phyloP scores from a whole-genome alignment of 2,113 vertebrate species.

The Istiophorus platypterus region DNA sequence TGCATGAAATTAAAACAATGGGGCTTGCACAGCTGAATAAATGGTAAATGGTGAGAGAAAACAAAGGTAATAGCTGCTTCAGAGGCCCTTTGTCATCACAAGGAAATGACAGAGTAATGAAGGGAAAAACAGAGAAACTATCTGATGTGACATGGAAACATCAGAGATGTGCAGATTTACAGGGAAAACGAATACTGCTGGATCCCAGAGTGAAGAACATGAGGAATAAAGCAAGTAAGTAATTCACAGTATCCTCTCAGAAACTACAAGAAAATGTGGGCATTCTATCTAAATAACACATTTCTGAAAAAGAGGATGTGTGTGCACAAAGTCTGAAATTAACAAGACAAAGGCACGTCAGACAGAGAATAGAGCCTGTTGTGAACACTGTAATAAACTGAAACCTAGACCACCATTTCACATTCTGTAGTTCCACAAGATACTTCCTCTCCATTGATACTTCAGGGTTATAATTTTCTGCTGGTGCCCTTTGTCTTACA shows the following conservation, averaged over 20 bases:
- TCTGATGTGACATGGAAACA: constrained; percentile 54
- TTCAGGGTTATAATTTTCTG: constrained; percentile 6
- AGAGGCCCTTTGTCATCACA: constrained; percentile 63
- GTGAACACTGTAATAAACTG: background rate
- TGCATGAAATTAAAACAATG: constrained; percentile 83
- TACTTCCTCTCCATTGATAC: constrained; percentile 2
- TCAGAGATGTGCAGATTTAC: constrained; percentile 54
- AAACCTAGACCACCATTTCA: background rate
- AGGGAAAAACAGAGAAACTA: constrained; percentile 45
- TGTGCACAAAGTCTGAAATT: background rate
- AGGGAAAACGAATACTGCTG: constrained; percentile 29
- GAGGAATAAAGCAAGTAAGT: constrained; percentile 15
- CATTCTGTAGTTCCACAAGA: background rate
- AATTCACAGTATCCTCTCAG: background rate
- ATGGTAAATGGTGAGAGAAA: constrained; percentile 73
- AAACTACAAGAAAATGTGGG: constrained; percentile 4
- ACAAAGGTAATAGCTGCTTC: constrained; percentile 68
- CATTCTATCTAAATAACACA: background rate
- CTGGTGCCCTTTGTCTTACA: constrained; percentile 4
- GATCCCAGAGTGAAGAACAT: constrained; percentile 19
- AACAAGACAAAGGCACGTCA: background rate
- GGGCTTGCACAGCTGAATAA: constrained; percentile 71
- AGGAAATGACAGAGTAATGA: constrained; percentile 61
- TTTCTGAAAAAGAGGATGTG: background rate
- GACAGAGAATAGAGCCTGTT: background rate